A percentile compares a stretch with the other conserved stretches of the same genome.
Conservation (phyloP, 2,797 vertebrate species). For the Cygnus olor region DNA sequence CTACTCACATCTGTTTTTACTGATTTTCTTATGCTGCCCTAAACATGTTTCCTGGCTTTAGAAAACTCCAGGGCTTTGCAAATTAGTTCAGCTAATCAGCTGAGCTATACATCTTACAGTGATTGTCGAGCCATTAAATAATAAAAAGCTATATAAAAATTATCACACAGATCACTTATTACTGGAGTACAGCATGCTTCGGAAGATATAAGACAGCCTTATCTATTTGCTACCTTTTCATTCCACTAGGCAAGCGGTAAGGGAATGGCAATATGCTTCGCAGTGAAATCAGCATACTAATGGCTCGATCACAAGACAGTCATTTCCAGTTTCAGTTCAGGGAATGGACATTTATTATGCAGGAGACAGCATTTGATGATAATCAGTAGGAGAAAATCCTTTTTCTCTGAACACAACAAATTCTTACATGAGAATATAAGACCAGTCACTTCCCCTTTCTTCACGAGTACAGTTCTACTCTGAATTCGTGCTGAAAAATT, state of each 20-base stretch:
- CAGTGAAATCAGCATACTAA: constrained; percentile 12
- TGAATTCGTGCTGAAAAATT: background rate
- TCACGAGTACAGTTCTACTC: background rate
- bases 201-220: background rate
- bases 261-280: background rate
- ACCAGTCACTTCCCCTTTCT: background rate
- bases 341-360: background rate
- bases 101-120: background rate
- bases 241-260: background rate
- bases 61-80: background rate
- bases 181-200: background rate
- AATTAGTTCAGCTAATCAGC: background rate
- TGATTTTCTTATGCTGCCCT: background rate
- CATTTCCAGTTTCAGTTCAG: constrained; percentile 18
- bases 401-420: background rate
- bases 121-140: background rate
- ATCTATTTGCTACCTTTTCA: background rate
- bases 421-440: background rate
- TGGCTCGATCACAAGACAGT: background rate
- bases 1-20: background rate
- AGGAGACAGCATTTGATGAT: background rate
- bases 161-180: background rate
- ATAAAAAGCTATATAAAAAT: constrained; percentile 7
- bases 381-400: background rate
- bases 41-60: background rate